These are phyloP conservation scores for Sinosuthora webbiana DNA, from an alignment of 2,113 vertebrate genomes.

Conservation along the genomic window DNA sequence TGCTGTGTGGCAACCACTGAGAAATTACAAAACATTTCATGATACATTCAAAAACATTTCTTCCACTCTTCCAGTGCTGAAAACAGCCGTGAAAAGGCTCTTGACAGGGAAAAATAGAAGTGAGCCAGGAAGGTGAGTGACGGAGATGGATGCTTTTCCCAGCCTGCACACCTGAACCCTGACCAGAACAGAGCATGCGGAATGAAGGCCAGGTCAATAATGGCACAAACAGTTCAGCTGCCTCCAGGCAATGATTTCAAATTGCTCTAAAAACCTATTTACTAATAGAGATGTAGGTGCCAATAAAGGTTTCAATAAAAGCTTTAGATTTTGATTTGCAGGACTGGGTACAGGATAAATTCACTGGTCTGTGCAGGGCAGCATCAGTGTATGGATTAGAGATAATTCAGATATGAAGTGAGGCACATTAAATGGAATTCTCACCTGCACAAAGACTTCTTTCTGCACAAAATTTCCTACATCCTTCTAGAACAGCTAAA, in stretches of 20 bases:
- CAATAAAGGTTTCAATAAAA: not conserved
- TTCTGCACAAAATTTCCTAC: not conserved
- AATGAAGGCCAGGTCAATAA: not conserved
- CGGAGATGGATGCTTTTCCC: accelerated
- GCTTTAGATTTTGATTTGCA: not conserved
- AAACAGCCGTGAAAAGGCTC: not conserved
- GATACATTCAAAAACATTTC: not conserved
- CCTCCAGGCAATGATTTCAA: not conserved
- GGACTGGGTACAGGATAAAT: not conserved
- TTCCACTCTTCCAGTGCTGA: not conserved
- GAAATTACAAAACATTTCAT: not conserved
- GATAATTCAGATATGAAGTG: not conserved
- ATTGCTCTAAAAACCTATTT: not conserved
- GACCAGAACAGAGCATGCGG: accelerated
- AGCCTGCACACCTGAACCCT: not conserved
- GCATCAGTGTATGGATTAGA: accelerated
- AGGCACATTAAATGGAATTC: accelerated
- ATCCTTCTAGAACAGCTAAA: not conserved
- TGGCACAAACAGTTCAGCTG: not conserved
- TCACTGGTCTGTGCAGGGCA: not conserved
- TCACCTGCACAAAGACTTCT: not conserved
- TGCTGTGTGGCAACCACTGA: not conserved
- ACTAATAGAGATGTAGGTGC: not conserved
- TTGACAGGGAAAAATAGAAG: accelerated
- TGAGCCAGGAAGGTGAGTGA: not conserved